Evolutionary conservation across 2,113 vertebrate species (phyloP).

Genomic region (Platycercus adscitus): DNA sequence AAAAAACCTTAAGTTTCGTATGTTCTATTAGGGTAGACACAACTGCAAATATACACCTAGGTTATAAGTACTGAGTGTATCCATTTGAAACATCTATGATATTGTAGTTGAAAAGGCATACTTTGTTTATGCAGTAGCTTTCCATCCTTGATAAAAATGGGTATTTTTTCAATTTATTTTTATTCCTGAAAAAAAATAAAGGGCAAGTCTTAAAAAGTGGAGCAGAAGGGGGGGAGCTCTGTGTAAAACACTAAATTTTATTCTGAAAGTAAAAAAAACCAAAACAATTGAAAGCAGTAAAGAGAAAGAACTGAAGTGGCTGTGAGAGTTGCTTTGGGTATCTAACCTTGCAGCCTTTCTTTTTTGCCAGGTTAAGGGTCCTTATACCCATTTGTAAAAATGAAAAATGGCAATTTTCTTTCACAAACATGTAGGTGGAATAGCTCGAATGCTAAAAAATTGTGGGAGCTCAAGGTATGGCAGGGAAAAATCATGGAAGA

Average conservation of each 20-base stretch:
- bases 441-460: neutral
- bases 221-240: neutral
- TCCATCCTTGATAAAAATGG: neutral
- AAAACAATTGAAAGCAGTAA: neutral
- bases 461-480: neutral
- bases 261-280: neutral
- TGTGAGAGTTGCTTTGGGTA: neutral
- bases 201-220: neutral
- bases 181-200: neutral
- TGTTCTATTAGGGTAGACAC: neutral
- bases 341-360: neutral
- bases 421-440: neutral
- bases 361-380: neutral
- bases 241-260: neutral
- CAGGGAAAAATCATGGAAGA: neutral
- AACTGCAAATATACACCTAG: neutral
- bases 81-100: neutral
- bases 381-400: neutral
- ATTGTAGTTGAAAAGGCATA: neutral
- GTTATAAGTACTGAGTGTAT: neutral
- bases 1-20: neutral
- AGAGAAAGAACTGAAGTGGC: neutral
- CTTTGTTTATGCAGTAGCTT: neutral
- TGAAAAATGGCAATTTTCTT: neutral
- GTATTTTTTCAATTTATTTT: neutral